These are phyloP conservation scores for Bimastos eiseni DNA, from an alignment of 2,888 invertebrate genomes.

Conservation along the genomic window DNA sequence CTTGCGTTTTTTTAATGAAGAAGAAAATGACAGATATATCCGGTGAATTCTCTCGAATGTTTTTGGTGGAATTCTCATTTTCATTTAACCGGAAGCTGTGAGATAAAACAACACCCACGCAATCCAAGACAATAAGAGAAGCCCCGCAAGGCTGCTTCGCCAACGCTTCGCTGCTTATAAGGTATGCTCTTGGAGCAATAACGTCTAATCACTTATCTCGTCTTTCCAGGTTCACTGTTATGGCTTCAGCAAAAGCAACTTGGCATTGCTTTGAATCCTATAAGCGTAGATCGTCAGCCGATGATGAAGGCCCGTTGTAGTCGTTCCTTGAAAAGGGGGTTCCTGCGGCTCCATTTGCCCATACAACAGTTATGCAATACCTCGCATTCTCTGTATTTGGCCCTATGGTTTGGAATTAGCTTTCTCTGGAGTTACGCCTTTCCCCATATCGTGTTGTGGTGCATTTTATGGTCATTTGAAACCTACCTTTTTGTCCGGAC, in stretches of 20 bases:
- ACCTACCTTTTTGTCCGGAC: too few species aligned
- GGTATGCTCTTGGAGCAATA: not conserved
- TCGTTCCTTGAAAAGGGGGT: too few species aligned
- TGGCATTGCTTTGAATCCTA: not conserved
- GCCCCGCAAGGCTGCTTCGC: not conserved
- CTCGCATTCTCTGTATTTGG: too few species aligned
- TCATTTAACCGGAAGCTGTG: not conserved
- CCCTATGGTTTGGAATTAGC: too few species aligned
- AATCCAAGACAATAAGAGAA: not conserved
- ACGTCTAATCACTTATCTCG: not conserved
- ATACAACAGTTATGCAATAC: too few species aligned
- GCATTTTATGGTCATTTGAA: too few species aligned
- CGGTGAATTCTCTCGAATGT: not conserved
- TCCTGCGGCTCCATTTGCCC: too few species aligned
- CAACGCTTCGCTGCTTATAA: not conserved
- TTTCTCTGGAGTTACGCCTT: too few species aligned
- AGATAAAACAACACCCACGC: not conserved
- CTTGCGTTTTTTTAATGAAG: not conserved
- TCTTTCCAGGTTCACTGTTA: not conserved
- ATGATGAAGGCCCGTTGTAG: too few species aligned
- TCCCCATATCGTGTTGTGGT: too few species aligned
- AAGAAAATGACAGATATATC: too few species aligned
- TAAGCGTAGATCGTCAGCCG: not conserved
- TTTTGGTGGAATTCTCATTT: not conserved
- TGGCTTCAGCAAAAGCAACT: not conserved